phyloP scores from a whole-genome alignment of 2,797 vertebrate species.

The Gymnothorax javanicus region DNA sequence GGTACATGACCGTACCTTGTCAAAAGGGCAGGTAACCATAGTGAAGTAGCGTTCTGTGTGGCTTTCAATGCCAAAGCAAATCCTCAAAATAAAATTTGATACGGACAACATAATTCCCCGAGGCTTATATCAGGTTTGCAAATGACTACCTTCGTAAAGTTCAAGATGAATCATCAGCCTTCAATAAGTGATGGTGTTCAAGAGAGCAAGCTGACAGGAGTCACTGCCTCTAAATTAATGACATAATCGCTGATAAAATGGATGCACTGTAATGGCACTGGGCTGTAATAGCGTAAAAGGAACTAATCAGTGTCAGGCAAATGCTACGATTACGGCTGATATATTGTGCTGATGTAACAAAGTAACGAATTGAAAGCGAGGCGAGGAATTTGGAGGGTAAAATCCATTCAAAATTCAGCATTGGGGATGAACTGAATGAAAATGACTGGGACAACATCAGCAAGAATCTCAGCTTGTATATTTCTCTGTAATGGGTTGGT shows the following conservation, averaged over 20 bases:
- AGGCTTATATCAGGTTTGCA: conserved; percentile 2
- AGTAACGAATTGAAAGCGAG: neutral
- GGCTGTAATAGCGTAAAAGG: too few species aligned
- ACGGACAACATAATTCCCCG: neutral
- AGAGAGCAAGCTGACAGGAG: neutral
- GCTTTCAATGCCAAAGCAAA: neutral
- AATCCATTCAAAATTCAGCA: neutral
- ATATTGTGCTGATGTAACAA: neutral
- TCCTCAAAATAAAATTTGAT: neutral
- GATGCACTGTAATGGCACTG: neutral
- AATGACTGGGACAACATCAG: neutral
- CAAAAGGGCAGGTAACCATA: neutral
- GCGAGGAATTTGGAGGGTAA: neutral
- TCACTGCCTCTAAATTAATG: neutral
- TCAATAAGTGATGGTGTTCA: neutral
- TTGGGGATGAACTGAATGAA: neutral
- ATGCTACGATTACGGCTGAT: neutral
- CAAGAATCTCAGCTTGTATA: too few species aligned
- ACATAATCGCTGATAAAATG: neutral
- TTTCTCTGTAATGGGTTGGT: neutral
- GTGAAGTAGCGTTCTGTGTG: neutral
- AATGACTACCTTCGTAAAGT: neutral
- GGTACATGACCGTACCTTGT: neutral
- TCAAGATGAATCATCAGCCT: neutral
- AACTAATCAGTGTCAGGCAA: too few species aligned